Percentiles rank a stretch among this genome's conserved stretches.
These are phyloP conservation scores for Lepidurus couesii DNA, from an alignment of 1,140 invertebrate genomes.

Conservation along the genomic window DNA sequence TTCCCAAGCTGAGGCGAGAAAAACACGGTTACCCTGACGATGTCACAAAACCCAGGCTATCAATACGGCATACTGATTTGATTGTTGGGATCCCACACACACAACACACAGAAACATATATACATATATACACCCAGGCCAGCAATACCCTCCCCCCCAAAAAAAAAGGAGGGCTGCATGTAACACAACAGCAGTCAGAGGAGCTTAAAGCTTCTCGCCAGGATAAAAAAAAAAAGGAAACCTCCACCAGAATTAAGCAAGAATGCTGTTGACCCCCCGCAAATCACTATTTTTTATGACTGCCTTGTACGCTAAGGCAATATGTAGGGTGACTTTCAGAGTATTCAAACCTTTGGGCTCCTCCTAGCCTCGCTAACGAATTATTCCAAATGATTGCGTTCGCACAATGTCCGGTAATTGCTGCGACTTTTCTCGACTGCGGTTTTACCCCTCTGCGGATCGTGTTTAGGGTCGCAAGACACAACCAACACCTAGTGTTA, in stretches of 20 bases:
- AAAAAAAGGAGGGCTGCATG: neutral
- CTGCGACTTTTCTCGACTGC: neutral
- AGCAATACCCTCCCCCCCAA: neutral
- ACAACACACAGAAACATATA: neutral
- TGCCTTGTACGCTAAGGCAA: neutral
- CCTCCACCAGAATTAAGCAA: neutral
- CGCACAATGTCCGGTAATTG: neutral
- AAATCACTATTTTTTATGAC: slow-evolving; percentile 20
- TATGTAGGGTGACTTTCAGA: neutral
- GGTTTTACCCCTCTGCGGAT: neutral
- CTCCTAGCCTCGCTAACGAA: neutral
- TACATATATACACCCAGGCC: neutral
- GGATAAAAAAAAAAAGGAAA: neutral
- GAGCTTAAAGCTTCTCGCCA: neutral
- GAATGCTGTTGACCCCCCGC: slow-evolving; percentile 9
- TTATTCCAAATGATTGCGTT: neutral
- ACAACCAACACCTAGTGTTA: neutral
- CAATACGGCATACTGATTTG: slow-evolving; percentile 19
- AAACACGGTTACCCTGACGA: slow-evolving; percentile 18
- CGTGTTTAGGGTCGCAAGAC: neutral
- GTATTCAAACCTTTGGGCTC: neutral
- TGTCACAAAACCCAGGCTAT: neutral
- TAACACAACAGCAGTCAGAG: slow-evolving; percentile 1
- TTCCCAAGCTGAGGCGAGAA: slow-evolving; percentile 12
- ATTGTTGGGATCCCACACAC: slow-evolving; percentile 17